A percentile compares a stretch with the other conserved stretches of the same genome.
Conservation (phyloP, 2,113 vertebrate species). For the Stomatorhinus ivindoensis region DNA sequence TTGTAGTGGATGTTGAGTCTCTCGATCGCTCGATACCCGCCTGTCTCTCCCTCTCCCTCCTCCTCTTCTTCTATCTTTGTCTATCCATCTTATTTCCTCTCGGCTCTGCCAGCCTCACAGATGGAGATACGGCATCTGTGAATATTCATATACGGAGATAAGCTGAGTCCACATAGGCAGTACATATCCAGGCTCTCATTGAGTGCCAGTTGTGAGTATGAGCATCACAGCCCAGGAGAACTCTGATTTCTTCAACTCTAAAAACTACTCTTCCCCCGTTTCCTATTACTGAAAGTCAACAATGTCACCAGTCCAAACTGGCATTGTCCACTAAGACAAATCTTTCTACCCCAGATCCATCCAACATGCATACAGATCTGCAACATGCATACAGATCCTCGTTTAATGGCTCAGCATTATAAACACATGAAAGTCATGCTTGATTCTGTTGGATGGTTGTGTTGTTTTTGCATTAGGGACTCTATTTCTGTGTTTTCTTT, state of each 20-base stretch:
- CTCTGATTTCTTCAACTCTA: constrained; percentile 47
- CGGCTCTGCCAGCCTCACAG: constrained; percentile 40
- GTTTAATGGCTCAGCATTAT: not conserved
- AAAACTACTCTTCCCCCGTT: constrained; percentile 32
- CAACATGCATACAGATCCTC: constrained; percentile 33
- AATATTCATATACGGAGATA: constrained; percentile 52
- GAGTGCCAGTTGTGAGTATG: constrained; percentile 37
- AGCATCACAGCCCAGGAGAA: not conserved
- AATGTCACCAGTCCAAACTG: constrained; percentile 12
- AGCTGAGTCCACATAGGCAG: constrained; percentile 49
- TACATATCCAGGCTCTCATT: constrained; percentile 45
- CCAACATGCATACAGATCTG: constrained; percentile 38
- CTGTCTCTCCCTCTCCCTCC: not conserved
- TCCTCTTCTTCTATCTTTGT: not conserved
- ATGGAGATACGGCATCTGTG: constrained; percentile 50
- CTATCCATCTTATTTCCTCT: not conserved
- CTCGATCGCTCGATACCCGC: not conserved
- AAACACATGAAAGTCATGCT: not conserved
- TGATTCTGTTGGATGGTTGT: not conserved
- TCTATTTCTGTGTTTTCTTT: not conserved
- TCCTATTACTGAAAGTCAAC: constrained; percentile 28
- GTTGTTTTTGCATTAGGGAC: not conserved
- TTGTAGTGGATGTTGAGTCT: not conserved
- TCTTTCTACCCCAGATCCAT: constrained; percentile 15
- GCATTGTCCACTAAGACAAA: constrained; percentile 28